phyloP scores from a whole-genome alignment of 2,797 vertebrate genomes.

The Manis pentadactyla region DNA sequence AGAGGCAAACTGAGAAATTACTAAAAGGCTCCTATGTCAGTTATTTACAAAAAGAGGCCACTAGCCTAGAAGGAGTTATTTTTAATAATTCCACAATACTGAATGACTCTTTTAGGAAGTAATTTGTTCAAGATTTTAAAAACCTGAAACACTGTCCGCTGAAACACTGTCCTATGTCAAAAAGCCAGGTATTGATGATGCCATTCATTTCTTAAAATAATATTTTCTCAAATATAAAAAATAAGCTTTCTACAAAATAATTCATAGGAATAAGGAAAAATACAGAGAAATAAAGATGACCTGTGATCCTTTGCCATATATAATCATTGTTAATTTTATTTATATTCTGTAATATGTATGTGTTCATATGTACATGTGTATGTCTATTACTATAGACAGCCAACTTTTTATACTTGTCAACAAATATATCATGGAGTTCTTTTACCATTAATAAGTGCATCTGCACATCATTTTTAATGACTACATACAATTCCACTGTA shows the following conservation, averaged over 20 bases:
- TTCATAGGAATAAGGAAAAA: background rate
- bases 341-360: background rate
- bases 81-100: background rate
- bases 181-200: background rate
- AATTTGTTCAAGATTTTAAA: slow-evolving; percentile 40
- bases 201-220: background rate
- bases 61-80: background rate
- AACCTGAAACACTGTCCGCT: background rate
- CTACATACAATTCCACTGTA: background rate
- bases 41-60: background rate
- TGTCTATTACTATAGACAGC: background rate
- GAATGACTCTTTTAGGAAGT: background rate
- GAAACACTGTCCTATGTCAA: background rate
- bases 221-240: slow-evolving; percentile 32
- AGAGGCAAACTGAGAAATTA: background rate
- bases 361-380: background rate
- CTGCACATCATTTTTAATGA: background rate
- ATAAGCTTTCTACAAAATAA: background rate
- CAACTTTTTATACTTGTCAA: background rate
- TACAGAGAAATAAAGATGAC: background rate
- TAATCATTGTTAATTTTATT: background rate
- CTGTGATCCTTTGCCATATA: background rate
- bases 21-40: background rate
- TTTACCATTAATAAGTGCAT: background rate
- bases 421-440: background rate